Evolutionary conservation across 2,797 vertebrate species (phyloP).

Genomic region (Craterocephalus amniculus): DNA sequence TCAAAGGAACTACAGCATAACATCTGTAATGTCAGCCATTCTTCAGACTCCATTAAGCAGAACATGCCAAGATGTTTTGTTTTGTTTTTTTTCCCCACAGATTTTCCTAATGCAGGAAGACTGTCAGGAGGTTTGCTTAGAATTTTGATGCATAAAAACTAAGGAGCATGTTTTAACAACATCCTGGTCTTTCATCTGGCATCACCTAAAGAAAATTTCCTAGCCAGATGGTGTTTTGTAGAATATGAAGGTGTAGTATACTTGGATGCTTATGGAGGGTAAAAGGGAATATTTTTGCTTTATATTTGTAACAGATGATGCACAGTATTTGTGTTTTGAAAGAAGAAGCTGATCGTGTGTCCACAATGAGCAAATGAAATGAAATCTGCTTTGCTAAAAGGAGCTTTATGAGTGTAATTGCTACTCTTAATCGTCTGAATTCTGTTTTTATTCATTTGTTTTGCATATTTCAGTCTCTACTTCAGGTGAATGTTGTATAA

Average conservation of each 20-base stretch:
- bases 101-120: not conserved
- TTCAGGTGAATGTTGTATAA: too few species aligned
- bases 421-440: too few species aligned
- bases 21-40: constrained; percentile 22
- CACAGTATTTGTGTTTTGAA: not conserved
- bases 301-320: not conserved
- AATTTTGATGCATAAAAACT: not conserved
- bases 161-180: not conserved
- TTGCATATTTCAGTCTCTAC: too few species aligned
- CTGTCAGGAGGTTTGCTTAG: constrained; percentile 3
- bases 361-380: too few species aligned
- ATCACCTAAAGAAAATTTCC: not conserved
- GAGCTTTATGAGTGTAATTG: too few species aligned
- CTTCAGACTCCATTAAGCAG: constrained; percentile 10
- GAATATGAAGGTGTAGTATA: not conserved
- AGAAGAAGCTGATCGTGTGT: too few species aligned
- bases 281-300: not conserved
- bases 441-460: too few species aligned
- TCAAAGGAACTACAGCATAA: not conserved
- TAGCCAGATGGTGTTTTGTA: not conserved
- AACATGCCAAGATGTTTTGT: constrained; percentile 20
- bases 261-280: not conserved
- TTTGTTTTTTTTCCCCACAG: not conserved
- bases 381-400: too few species aligned
- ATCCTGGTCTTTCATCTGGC: constrained; percentile 2